These are phyloP conservation scores for Cryptotis parvus DNA, from an alignment of 2,113 vertebrate genomes.

Conservation along the genomic window DNA sequence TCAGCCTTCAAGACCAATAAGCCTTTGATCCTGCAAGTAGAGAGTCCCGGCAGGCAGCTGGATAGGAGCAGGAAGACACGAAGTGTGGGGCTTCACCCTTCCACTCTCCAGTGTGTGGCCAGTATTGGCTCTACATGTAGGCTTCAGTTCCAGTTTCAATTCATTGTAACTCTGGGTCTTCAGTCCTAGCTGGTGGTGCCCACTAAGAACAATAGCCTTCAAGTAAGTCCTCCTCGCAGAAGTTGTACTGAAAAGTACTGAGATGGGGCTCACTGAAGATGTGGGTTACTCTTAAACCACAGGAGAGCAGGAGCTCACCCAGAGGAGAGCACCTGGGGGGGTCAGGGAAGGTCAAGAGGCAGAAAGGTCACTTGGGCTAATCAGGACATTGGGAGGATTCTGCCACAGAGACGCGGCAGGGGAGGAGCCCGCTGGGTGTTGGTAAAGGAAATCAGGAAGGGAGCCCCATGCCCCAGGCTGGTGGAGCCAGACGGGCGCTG, in stretches of 20 bases:
- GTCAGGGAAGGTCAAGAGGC: not conserved
- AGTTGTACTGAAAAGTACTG: not conserved
- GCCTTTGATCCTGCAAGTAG: not conserved
- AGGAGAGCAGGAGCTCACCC: not conserved
- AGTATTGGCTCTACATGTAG: not conserved
- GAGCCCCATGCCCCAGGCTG: not conserved
- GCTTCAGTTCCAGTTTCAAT: not conserved
- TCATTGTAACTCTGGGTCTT: too few species aligned
- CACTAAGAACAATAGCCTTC: not conserved
- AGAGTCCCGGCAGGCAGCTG: not conserved
- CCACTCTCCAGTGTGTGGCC: not conserved
- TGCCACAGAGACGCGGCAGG: not conserved
- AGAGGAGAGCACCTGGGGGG: too few species aligned
- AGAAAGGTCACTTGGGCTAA: not conserved
- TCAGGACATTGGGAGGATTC: not conserved
- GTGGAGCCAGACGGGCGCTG: not conserved
- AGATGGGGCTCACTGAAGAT: too few species aligned
- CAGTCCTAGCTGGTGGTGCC: not conserved
- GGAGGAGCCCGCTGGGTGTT: not conserved
- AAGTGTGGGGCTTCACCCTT: not conserved
- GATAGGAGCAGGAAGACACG: too few species aligned
- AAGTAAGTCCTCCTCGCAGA: not conserved
- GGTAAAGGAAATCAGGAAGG: not conserved
- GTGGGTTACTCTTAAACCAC: not conserved
- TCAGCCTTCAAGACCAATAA: fast-evolving